Evolutionary conservation across 2,888 invertebrate species (phyloP).

Genomic region (Stenurella melanura): DNA sequence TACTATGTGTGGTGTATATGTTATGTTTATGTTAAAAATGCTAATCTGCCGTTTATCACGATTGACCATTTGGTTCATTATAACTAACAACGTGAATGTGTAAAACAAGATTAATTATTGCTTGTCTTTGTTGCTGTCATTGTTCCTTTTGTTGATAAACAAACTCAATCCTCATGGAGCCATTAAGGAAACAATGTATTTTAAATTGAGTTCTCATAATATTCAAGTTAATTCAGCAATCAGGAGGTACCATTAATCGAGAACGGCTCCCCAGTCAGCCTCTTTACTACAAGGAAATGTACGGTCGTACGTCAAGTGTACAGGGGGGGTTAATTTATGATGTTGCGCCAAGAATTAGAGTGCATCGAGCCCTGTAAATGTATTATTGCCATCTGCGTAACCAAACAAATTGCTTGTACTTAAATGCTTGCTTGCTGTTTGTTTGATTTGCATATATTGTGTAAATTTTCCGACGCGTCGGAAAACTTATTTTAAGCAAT

Average conservation of each 20-base stretch:
- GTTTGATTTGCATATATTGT: conserved; percentile 56
- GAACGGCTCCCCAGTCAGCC: conserved; percentile 38
- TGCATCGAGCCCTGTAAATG: conserved; percentile 70
- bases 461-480: conserved; percentile 51
- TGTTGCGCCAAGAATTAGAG: conserved; percentile 69
- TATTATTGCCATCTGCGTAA: conserved; percentile 68
- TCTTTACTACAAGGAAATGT: conserved; percentile 39
- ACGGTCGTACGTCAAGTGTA: conserved; percentile 44
- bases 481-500: conserved; percentile 55
- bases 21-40: no score
- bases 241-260: conserved; percentile 30
- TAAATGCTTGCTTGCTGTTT: conserved; percentile 46
- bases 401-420: conserved; percentile 67
- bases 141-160: conserved; percentile 2
- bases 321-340: conserved; percentile 67
- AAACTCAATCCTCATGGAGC: neutral
- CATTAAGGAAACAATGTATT: conserved; percentile 5
- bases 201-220: conserved; percentile 20
- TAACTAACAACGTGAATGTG: neutral
- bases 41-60: neutral
- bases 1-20: no score
- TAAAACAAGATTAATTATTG: neutral
- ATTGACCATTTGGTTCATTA: neutral
- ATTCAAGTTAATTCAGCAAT: conserved; percentile 31
- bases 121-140: neutral